A percentile compares a stretch with the other conserved stretches of the same genome.
These are phyloP conservation scores for Morelia viridis DNA, from an alignment of 2,797 vertebrate species.

Conservation along the genomic window DNA sequence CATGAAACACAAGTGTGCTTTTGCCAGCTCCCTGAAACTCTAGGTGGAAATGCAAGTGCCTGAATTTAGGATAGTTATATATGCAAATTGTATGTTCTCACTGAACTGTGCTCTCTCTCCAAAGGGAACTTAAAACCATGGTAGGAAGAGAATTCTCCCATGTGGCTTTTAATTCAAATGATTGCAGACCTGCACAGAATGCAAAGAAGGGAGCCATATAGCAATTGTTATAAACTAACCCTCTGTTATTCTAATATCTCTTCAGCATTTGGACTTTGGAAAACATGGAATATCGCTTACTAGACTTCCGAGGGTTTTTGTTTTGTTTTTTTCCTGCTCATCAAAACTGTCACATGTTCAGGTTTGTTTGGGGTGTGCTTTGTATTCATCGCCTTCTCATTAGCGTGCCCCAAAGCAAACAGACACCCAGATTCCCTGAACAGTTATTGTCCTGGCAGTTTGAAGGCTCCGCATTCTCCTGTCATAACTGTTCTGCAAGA, in stretches of 20 bases:
- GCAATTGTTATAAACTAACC: neutral
- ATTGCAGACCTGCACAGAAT: neutral
- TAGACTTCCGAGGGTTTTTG: neutral
- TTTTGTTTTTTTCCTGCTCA: rapidly evolving
- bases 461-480: neutral
- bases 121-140: neutral
- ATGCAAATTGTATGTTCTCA: neutral
- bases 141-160: neutral
- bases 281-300: neutral
- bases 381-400: slow-evolving; percentile 5
- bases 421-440: rapidly evolving
- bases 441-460: neutral
- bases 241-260: neutral
- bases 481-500: neutral
- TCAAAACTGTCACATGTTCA: neutral
- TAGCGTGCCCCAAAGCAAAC: neutral
- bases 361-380: neutral
- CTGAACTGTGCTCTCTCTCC: neutral
- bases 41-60: neutral
- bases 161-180: neutral
- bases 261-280: neutral
- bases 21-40: neutral
- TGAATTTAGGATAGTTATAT: neutral
- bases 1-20: neutral
- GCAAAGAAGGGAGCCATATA: neutral